Conservation (phyloP, 2,797 vertebrate genomes). For the Alectoris magna region DNA sequence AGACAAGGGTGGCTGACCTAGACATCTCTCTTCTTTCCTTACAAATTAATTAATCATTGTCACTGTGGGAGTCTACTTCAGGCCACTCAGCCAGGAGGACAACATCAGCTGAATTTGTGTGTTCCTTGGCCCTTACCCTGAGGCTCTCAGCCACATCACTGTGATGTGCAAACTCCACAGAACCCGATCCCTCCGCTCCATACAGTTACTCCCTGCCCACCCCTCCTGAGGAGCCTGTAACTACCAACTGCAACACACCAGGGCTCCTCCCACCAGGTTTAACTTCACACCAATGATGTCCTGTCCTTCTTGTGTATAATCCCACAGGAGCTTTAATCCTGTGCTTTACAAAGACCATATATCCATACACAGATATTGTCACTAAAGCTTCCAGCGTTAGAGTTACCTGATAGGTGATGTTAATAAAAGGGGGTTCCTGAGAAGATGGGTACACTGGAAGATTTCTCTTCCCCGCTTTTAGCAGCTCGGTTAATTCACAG, state of each 20-base stretch:
- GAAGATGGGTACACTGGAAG: conserved; percentile 81
- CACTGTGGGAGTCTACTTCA: neutral
- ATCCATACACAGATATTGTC: neutral
- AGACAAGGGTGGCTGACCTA: neutral
- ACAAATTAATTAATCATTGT: neutral
- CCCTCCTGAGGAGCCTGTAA: neutral
- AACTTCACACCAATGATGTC: neutral
- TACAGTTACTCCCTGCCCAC: neutral
- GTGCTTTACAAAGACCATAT: neutral
- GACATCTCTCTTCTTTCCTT: neutral
- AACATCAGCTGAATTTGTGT: neutral
- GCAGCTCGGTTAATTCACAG: conserved; percentile 83
- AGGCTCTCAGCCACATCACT: neutral
- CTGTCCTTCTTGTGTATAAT: rapidly evolving
- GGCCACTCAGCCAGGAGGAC: neutral
- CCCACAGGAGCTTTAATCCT: neutral
- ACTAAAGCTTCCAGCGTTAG: neutral
- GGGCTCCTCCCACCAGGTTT: no score
- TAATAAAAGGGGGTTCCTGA: conserved; percentile 87
- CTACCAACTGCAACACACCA: neutral
- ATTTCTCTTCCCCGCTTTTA: conserved; percentile 82
- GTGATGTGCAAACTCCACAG: neutral
- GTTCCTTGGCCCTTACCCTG: neutral
- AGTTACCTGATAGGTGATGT: conserved; percentile 93
- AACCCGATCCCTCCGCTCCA: neutral